phyloP scores from a whole-genome alignment of 2,888 invertebrate genomes.

The Auanema sp. region DNA sequence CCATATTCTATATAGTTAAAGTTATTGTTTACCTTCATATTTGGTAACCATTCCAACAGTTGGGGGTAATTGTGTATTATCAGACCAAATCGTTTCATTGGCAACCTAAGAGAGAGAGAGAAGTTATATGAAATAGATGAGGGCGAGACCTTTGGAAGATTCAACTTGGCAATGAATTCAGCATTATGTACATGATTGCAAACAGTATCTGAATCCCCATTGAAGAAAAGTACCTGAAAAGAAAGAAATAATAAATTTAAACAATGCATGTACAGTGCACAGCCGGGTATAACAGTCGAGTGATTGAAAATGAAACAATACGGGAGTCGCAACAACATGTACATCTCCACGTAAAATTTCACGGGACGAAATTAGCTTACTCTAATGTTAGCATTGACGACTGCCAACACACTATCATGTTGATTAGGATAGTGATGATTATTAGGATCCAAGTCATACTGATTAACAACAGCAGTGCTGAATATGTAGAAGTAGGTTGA shows the following conservation, averaged over 20 bases:
- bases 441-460: background rate
- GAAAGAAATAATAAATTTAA: background rate
- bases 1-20: constrained; percentile 1
- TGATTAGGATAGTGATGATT: background rate
- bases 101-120: background rate
- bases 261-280: background rate
- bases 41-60: constrained; percentile 51
- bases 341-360: constrained; percentile 4
- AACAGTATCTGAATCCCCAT: constrained; percentile 68
- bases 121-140: background rate
- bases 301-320: background rate
- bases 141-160: background rate
- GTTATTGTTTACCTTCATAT: constrained; percentile 42
- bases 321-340: no score
- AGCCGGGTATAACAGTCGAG: background rate
- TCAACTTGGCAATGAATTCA: constrained; percentile 64
- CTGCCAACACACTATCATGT: background rate
- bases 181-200: constrained; percentile 69
- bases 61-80: constrained; percentile 40
- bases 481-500: background rate
- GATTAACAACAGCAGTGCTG: background rate
- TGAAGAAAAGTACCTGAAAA: constrained; percentile 65
- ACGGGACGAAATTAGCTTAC: background rate
- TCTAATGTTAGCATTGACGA: background rate
- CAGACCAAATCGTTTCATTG: constrained; percentile 29